Base-by-base conservation (phyloP, 2,797 vertebrate genomes). In the Pseudopleuronectes americanus region DNA sequence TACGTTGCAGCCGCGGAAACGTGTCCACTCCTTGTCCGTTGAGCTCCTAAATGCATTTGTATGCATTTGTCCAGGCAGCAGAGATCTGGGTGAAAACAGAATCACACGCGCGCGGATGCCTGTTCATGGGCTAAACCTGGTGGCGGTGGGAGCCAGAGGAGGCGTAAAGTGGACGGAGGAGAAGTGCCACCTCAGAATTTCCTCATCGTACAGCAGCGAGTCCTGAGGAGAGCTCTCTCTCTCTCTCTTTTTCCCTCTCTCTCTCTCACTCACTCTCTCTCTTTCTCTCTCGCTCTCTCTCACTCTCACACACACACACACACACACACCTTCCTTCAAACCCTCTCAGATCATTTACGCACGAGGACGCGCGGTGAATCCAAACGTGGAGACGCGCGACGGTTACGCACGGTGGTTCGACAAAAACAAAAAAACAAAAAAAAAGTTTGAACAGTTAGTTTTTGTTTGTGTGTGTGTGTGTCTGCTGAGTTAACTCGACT, bases 1-100 rank as follows among this genome's bases (percentile, higher is more conserved):
- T 95, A 99, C 98, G 95, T 94, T 92, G 90, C 93, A 78, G 93
- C 94, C 81, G 95, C 92, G 92, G 95, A 96, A 96, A 95, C 90
- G 94, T 93, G 94, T 97, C 96, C 97, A 96, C 95, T 96, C 96
- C 97, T 96, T 96, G 95, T 97, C 96, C 97, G 96, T 96, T 96
- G 95, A 94, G 96, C 96, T 96, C 96, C 96, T 95, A 98, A 99
- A 98, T 98, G 96, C 98, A 99, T 99, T 97, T 99, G 98, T 98
- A 94, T 97, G 96, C 98, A 99, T 99, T 94, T 96, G 98, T 96
- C 97, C 97, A 90, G 93, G 95, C 96, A 96, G 96, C 96, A 94
- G 94, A 94, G 95, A 87, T 95, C 96, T 95, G 94, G 94, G 92
- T 94, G 95, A 96, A 98, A 97, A 93, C 93, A 94, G 95, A 96